Evolutionary conservation across 1,140 invertebrate genomes (phyloP).

Genomic region (Drosophila sp.): DNA sequence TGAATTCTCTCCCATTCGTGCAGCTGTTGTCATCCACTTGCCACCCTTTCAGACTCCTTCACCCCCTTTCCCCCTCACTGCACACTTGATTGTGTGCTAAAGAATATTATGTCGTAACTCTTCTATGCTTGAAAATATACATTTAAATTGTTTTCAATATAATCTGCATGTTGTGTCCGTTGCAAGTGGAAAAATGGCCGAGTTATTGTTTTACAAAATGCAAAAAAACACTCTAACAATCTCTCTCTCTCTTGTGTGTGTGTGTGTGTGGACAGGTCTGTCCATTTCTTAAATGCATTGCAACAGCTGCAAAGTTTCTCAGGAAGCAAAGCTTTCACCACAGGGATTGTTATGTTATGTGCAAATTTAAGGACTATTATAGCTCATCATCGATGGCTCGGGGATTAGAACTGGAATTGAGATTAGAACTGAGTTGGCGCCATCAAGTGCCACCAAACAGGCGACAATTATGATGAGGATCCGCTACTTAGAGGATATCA

Average conservation of each 20-base stretch:
- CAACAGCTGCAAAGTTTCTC: conserved; percentile 66
- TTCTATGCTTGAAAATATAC: conserved; percentile 56
- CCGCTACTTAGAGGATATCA: conserved; percentile 23
- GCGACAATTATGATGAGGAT: conserved; percentile 37
- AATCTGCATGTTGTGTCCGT: conserved; percentile 77
- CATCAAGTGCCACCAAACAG: conserved; percentile 53
- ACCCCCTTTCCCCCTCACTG: conserved; percentile 10
- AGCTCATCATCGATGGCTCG: not conserved
- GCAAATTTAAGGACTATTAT: conserved; percentile 31
- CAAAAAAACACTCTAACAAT: conserved; percentile 43
- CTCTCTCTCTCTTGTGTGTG: conserved; percentile 3
- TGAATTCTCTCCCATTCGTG: conserved; percentile 64
- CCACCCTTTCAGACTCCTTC: too few relatives aligned
- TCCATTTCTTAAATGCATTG: conserved; percentile 7
- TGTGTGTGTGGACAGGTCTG: conserved; percentile 9
- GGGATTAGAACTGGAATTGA: not conserved
- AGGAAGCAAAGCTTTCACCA: conserved; percentile 27
- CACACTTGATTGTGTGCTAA: conserved; percentile 39
- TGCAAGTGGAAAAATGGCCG: conserved; percentile 59
- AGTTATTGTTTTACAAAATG: conserved; percentile 66
- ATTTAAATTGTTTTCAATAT: conserved; percentile 84
- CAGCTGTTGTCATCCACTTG: conserved; percentile 52
- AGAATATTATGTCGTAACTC: conserved; percentile 68
- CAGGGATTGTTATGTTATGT: conserved; percentile 6
- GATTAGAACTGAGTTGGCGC: conserved; percentile 46